Evolutionary conservation across 1,140 invertebrate species (phyloP).

Genomic region (Atta texana): DNA sequence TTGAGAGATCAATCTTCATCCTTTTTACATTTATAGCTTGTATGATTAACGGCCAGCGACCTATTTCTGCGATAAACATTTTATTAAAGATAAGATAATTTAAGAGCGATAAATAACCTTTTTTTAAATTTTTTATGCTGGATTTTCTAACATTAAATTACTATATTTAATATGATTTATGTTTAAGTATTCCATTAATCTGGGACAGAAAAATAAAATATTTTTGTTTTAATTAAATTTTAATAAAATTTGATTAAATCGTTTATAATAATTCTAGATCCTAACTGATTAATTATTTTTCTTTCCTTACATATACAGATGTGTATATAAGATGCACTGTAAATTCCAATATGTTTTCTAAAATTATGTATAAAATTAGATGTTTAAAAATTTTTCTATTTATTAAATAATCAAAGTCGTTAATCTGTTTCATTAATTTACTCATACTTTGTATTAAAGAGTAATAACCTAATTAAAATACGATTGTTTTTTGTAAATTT

Average conservation of each 20-base stretch:
- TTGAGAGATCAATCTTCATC: slow-evolving; percentile 34
- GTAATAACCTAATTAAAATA: background rate
- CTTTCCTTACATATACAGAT: background rate
- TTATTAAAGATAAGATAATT: slow-evolving; percentile 2
- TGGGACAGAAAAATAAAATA: background rate
- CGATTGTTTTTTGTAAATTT: background rate
- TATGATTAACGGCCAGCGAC: background rate
- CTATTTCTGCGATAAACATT: slow-evolving; percentile 4
- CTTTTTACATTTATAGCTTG: slow-evolving; percentile 1
- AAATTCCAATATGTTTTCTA: background rate
- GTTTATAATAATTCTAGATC: background rate
- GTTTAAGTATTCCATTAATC: background rate
- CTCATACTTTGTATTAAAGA: background rate
- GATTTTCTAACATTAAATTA: background rate
- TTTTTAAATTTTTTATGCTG: background rate
- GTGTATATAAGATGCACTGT: background rate
- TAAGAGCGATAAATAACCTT: slow-evolving; percentile 11
- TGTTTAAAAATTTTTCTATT: background rate
- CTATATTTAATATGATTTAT: background rate
- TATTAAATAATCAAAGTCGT: background rate
- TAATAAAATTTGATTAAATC: background rate
- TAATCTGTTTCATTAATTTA: background rate
- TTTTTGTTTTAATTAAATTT: background rate
- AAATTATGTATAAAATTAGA: background rate
- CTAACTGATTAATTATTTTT: background rate